Percentiles rank a stretch among this genome's conserved stretches.
Evolutionary conservation across 1,140 invertebrate species (phyloP).

Genomic region (Drosophila truncata): DNA sequence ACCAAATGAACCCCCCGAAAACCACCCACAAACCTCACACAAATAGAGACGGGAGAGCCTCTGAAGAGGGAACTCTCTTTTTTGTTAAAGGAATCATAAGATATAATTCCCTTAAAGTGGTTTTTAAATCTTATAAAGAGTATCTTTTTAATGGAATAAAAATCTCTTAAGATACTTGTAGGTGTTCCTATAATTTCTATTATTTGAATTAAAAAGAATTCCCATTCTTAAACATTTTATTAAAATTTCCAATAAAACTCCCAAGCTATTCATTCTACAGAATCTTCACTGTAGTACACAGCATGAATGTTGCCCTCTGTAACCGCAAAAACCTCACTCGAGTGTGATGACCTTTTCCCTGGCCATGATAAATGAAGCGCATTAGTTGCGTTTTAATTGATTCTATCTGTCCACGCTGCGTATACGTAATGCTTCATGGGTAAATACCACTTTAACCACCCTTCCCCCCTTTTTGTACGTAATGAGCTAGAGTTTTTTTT

Average conservation of each 20-base stretch:
- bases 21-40: constrained; percentile 26
- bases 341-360: constrained; percentile 51
- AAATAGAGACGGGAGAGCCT: neutral
- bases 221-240: neutral
- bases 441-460: constrained; percentile 12
- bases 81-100: neutral
- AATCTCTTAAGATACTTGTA: neutral
- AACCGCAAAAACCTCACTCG: constrained; percentile 37
- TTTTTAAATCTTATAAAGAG: too few relatives aligned
- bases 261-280: neutral
- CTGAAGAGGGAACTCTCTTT: neutral
- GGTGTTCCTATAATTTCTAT: neutral
- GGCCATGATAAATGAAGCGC: constrained; percentile 74
- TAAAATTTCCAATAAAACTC: neutral
- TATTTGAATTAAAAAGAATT: neutral
- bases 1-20: neutral
- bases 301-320: neutral
- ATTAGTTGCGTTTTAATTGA: constrained; percentile 83
- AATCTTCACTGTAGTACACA: constrained; percentile 1
- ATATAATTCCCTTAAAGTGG: neutral
- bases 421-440: constrained; percentile 33
- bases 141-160: neutral
- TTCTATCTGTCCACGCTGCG: constrained; percentile 59
- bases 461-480: neutral
- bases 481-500: constrained; percentile 12